A percentile compares a stretch with the other conserved stretches of the same genome.
phyloP scores from a whole-genome alignment of 2,113 vertebrate species.

The Xiphorhynchus elegans region DNA sequence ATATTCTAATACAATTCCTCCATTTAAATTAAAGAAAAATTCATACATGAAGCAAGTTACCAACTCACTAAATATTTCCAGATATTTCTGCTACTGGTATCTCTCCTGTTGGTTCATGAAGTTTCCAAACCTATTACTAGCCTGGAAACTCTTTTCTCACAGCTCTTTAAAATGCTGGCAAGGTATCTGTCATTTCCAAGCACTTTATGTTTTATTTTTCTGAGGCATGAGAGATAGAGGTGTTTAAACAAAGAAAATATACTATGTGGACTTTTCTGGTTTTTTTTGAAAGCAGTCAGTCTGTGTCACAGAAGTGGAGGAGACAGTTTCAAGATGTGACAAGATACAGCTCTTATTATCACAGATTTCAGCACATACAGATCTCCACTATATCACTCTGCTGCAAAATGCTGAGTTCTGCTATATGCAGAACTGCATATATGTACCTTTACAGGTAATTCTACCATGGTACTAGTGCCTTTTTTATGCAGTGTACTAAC shows the following conservation, averaged over 20 bases:
- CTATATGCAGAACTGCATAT: background rate
- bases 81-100: background rate
- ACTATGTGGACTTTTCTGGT: background rate
- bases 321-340: background rate
- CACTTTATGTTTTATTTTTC: background rate
- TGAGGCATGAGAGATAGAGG: background rate
- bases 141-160: background rate
- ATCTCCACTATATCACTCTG: background rate
- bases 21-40: background rate
- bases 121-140: background rate
- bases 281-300: background rate
- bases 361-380: background rate
- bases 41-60: background rate
- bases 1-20: background rate
- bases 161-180: constrained; percentile 16
- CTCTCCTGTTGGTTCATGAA: background rate
- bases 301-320: background rate
- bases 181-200: background rate
- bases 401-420: background rate
- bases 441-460: background rate
- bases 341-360: background rate
- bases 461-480: background rate
- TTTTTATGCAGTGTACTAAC: background rate
- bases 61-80: background rate
- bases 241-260: background rate